Percentiles rank a stretch among this genome's conserved stretches.
Evolutionary conservation across 2,888 invertebrate species (phyloP).

Genomic region (Cynaeus angustus): DNA sequence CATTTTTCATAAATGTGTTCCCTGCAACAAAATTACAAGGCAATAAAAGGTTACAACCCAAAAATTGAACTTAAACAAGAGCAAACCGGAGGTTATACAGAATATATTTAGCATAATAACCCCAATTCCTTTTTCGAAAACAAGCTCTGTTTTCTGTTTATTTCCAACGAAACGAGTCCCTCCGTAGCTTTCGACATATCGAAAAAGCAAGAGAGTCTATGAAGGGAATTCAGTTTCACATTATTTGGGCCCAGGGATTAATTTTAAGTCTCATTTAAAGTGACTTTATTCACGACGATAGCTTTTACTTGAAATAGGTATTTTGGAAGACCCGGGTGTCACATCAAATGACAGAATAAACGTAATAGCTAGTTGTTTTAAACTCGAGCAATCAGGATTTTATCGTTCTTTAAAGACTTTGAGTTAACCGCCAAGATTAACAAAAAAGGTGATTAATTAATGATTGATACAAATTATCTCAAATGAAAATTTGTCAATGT

Average conservation of each 20-base stretch:
- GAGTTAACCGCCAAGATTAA: no score
- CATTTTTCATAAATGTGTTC: no score
- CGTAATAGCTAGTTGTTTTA: not conserved
- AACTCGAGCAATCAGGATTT: constrained; percentile 1
- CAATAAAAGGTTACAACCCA: no score
- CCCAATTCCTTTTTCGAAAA: not conserved
- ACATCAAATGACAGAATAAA: constrained; percentile 9
- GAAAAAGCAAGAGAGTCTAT: constrained; percentile 20
- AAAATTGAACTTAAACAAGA: no score
- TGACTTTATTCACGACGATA: constrained; percentile 17
- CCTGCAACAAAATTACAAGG: no score
- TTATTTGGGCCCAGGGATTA: constrained; percentile 28
- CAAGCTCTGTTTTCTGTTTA: not conserved
- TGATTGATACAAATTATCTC: no score
- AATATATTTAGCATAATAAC: not conserved
- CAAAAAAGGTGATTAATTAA: no score
- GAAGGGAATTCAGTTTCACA: constrained; percentile 24
- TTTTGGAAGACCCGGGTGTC: constrained; percentile 15
- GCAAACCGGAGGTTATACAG: no score
- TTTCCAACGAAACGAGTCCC: not conserved
- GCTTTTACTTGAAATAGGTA: constrained; percentile 12
- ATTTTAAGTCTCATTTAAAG: constrained; percentile 24
- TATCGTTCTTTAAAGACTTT: not conserved
- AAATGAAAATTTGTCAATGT: no score
- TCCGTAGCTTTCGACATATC: constrained; percentile 6